Conservation (phyloP, 1,140 invertebrate species). For the Ericerus pela region DNA sequence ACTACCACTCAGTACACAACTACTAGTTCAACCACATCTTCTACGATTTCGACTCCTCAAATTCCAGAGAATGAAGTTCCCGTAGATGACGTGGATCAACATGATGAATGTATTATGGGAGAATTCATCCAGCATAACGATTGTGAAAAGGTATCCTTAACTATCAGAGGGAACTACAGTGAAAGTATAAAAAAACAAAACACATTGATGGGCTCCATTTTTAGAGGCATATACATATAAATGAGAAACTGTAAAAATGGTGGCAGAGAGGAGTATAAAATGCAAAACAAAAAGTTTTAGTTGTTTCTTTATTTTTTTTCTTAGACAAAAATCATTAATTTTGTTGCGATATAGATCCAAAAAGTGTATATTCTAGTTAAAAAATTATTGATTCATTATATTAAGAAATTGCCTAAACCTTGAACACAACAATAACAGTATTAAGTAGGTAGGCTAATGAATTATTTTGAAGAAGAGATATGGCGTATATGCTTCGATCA, state of each 20-base stretch:
- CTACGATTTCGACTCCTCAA: constrained; percentile 15
- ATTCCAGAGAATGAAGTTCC: not conserved
- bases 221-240: not conserved
- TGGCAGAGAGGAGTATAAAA: not conserved
- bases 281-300: not conserved
- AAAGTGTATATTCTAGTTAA: no score
- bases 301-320: not conserved
- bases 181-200: not conserved
- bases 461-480: no score
- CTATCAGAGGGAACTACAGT: not conserved
- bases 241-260: not conserved
- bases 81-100: not conserved
- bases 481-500: no score
- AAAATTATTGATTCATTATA: no score
- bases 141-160: constrained; percentile 39
- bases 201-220: not conserved
- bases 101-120: constrained; percentile 35
- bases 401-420: no score
- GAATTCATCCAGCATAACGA: constrained; percentile 51
- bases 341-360: no score
- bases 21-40: constrained; percentile 23
- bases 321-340: no score
- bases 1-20: constrained; percentile 9
- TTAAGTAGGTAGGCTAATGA: no score
- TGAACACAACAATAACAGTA: no score